A percentile compares a stretch with the other conserved stretches of the same genome.
These are phyloP conservation scores for Chrysaora quinquecirrha DNA, from an alignment of 30 jellyfish, hydroid and myxozoan genomes.

Conservation along the genomic window DNA sequence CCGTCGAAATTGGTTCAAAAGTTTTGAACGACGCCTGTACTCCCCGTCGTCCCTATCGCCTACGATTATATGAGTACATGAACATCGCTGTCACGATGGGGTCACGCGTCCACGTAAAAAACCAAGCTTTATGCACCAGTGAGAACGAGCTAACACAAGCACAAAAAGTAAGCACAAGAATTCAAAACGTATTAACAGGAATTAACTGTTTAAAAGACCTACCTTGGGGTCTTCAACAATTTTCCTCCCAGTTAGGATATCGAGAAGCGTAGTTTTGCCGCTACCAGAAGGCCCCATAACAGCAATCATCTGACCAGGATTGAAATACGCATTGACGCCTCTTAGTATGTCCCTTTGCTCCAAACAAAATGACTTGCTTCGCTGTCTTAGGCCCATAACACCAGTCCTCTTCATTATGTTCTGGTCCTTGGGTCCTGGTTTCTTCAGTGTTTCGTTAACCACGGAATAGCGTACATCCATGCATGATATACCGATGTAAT, in stretches of 20 bases:
- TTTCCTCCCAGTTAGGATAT: conserved; percentile 83
- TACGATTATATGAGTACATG: too few species aligned
- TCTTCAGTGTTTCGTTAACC: conserved; percentile 3
- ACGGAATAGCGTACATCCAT: conserved; percentile 52
- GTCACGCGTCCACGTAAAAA: too few species aligned
- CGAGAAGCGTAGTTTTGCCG: conserved; percentile 92
- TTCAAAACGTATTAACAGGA: background rate
- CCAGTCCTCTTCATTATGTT: background rate
- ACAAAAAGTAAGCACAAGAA: too few species aligned
- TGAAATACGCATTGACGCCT: conserved; percentile 81
- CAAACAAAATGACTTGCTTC: background rate
- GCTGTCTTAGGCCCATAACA: background rate
- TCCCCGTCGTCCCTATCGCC: too few species aligned
- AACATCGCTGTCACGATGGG: too few species aligned
- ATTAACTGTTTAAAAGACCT: background rate
- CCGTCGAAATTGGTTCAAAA: too few species aligned
- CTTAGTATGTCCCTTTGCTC: conserved; percentile 27
- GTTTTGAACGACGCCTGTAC: too few species aligned
- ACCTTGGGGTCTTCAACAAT: conserved; percentile 63
- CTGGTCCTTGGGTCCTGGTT: background rate
- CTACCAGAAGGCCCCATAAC: conserved; percentile 97
- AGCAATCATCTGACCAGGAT: conserved; percentile 96
- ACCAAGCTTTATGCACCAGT: too few species aligned
- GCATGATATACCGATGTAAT: conserved; percentile 73
- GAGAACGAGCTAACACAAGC: too few species aligned